These are phyloP conservation scores for Antigone vipio DNA, from an alignment of 2,113 vertebrate genomes.

Conservation along the genomic window DNA sequence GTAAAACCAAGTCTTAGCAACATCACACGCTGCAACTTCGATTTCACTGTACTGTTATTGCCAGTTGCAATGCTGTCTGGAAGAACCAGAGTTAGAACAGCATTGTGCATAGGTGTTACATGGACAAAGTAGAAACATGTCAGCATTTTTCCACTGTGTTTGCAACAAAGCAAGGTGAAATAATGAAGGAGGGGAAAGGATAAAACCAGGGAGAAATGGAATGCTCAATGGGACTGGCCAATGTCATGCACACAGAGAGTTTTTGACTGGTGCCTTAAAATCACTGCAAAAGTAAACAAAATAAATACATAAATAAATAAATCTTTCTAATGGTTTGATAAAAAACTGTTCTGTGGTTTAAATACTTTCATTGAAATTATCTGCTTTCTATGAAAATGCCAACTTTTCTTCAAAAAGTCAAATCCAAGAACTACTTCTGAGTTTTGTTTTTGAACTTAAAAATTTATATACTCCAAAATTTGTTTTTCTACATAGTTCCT, in stretches of 20 bases:
- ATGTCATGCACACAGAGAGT: not conserved
- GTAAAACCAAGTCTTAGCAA: not conserved
- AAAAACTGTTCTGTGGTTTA: not conserved
- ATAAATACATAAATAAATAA: too few species aligned
- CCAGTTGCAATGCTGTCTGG: not conserved
- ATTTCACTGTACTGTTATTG: not conserved
- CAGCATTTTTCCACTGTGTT: not conserved
- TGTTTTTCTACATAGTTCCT: not conserved
- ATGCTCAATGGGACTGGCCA: too few species aligned
- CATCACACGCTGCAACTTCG: not conserved
- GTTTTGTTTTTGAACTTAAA: not conserved
- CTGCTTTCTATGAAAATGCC: not conserved
- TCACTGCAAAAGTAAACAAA: not conserved
- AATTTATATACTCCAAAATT: not conserved
- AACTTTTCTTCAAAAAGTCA: not conserved
- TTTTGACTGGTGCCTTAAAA: not conserved
- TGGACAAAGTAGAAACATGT: accelerated
- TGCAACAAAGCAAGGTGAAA: not conserved
- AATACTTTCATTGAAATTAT: not conserved
- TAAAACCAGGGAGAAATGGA: not conserved
- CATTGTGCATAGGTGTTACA: not conserved
- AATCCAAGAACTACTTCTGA: not conserved
- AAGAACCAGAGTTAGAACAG: not conserved
- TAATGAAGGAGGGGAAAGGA: not conserved
- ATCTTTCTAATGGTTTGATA: not conserved